phyloP scores from a whole-genome alignment of 2,113 vertebrate species.

The Platycercus adscitus region DNA sequence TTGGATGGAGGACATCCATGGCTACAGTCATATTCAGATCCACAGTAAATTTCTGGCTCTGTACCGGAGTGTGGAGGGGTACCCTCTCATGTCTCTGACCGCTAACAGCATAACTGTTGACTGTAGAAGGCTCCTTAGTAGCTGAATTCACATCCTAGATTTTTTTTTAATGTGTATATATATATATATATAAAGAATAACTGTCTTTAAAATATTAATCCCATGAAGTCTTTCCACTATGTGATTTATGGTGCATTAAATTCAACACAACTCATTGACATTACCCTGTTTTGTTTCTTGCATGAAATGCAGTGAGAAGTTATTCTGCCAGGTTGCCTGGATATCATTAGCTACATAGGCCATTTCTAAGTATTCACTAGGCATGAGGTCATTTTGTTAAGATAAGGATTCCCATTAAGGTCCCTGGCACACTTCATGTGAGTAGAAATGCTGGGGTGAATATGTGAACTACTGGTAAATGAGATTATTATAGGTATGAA shows the following conservation, averaged over 20 bases:
- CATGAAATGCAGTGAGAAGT: slow-evolving; percentile 35
- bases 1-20: neutral
- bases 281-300: slow-evolving; percentile 15
- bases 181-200: slow-evolving; percentile 30
- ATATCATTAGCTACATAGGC: slow-evolving; percentile 8
- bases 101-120: neutral
- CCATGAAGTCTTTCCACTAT: slow-evolving; percentile 40
- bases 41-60: neutral
- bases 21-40: neutral
- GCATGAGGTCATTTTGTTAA: neutral
- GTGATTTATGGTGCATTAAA: slow-evolving; percentile 63
- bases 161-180: neutral
- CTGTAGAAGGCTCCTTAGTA: neutral
- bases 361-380: slow-evolving; percentile 42
- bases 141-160: neutral
- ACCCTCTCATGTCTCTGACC: neutral
- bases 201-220: slow-evolving; percentile 47
- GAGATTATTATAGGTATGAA: neutral
- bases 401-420: neutral
- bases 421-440: neutral
- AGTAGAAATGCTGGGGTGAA: neutral
- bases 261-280: slow-evolving; percentile 57
- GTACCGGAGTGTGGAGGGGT: neutral
- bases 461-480: neutral
- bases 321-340: slow-evolving; percentile 42